Percentiles rank a stretch among this genome's conserved stretches.
Conservation (phyloP, 2,797 vertebrate species). For the Tokudaia tokunoshimensis region DNA sequence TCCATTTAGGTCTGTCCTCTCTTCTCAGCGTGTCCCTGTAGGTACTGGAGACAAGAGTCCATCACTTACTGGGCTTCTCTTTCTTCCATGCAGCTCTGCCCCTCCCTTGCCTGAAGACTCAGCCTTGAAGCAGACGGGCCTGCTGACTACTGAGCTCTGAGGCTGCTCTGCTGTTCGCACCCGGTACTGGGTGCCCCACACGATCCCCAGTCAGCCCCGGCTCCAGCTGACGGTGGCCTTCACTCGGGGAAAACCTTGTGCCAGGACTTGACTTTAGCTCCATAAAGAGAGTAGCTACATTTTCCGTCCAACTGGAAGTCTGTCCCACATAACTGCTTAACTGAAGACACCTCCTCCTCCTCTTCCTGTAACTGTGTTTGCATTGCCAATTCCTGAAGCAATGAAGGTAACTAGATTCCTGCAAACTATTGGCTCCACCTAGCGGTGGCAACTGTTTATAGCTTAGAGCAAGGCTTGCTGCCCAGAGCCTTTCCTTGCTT, state of each 20-base stretch:
- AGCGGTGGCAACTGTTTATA: constrained; percentile 42
- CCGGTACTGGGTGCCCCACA: constrained; percentile 55
- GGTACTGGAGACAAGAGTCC: neutral
- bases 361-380: neutral
- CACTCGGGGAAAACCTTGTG: constrained; percentile 27
- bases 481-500: neutral
- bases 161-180: constrained; percentile 26
- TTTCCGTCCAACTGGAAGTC: constrained; percentile 68
- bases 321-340: neutral
- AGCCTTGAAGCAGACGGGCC: constrained; percentile 90
- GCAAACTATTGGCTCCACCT: constrained; percentile 79
- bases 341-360: neutral
- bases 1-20: neutral
- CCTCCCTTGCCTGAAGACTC: constrained; percentile 86
- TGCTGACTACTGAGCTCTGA: constrained; percentile 98
- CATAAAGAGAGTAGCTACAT: constrained; percentile 2
- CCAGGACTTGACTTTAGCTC: constrained; percentile 48
- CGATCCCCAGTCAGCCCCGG: constrained; percentile 58
- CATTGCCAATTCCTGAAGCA: neutral
- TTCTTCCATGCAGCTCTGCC: constrained; percentile 80
- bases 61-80: neutral
- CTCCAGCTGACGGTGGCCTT: constrained; percentile 40
- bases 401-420: constrained; percentile 1
- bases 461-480: neutral
- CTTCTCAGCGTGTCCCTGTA: accelerated